Base-by-base conservation (phyloP, 2,888 invertebrate genomes). In the Seladonia tumulorum region DNA sequence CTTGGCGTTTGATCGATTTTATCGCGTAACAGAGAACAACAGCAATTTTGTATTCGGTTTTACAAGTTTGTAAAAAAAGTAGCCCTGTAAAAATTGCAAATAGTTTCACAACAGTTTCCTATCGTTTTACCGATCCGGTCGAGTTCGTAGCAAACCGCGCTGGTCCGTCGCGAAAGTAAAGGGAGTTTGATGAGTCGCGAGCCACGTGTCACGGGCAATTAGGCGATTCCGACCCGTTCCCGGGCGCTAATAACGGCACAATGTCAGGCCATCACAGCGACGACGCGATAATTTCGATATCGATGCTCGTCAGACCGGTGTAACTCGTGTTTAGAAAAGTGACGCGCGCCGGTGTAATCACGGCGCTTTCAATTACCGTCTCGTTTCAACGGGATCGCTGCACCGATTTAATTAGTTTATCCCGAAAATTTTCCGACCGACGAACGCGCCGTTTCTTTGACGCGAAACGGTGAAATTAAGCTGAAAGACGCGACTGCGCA, bases 271-370 rank as follows among this genome's bases (percentile, higher is more conserved):
- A 86, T 76, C 75, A n/a, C 53, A 47, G 57, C 29, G 42, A 5
- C 5, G 82, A 85, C 80, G 73, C 77, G 84, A 73, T 87, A 80
- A 87, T 78, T 81, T 82, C 74, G 25, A 81, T 84, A 87, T 87
- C 87, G 82, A 78, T 77, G 81, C 72, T 7, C 73, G 75, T 0
- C 60, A n/a, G 63, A 75, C 60, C 79, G 72, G 63, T 29, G 79
- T 53, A 76, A 79, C 75, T 84, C 25, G 68, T 80, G 80, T 80
- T 87, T 82, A 82, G 84, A 78, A 86, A 81, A 79, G 82, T 57
- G 66, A 80, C 76, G 79, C 76, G 79, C 78, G 75, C 63, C 84
- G 80, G 77, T 84, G 77, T 87, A 87, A 87, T 87, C 79, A 70
- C 47, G 16, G 49, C 47, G 71, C 66, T 83, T 82, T 84, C 79